Base-by-base conservation (phyloP, 2,888 invertebrate species). In the Ommatoiulus sabulosus region DNA sequence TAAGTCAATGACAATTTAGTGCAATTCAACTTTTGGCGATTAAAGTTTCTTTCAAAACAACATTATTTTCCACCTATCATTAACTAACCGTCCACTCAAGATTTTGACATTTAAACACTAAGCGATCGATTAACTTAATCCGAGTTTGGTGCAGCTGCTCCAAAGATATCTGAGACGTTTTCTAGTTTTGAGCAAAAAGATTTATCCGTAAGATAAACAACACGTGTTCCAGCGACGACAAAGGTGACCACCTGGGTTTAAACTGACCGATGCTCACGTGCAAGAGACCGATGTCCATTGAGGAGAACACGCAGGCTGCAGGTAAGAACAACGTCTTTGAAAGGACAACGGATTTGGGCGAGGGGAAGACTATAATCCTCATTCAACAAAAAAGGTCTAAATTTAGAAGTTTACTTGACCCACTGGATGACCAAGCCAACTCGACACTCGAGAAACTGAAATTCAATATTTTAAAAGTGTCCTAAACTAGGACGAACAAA, bases 231-330 rank as follows among this genome's bases (percentile, higher is more conserved):
- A 24, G 1, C 1, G 3, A n/a, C 24, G 72, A 72, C 72, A 72
- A 72, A 72, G 72, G 72, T 24, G 72, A 24, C 72, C 72, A 24
- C n/a, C 7, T n/a, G 72, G 72, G 7, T 24, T 24, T n/a, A 72
- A 72, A 72, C n/a, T 72, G 72, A 24, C 72, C 72, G 20, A 6
- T 72, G 24, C 24, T 72, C 72, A 72, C 72, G 72, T 72, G 72
- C 72, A 10, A n/a, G 24, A 35, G 35, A 35, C 17, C n/a, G 24
- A 24, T 20, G 72, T 72, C 72, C 72, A 72, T 72, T 72, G 8
- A 72, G 1, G 24, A 72, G 24, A n/a, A 24, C 72, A 72, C 8
- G 72, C 8, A 72, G 72, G 72, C 24, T 35, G 35, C 35, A 35
- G 35, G 35, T 35, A 35, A 35, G 35, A 72, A 72, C 20, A 72